These are phyloP conservation scores for Ophioninae sp. DNA, from an alignment of 2,888 invertebrate species.

Conservation along the genomic window DNA sequence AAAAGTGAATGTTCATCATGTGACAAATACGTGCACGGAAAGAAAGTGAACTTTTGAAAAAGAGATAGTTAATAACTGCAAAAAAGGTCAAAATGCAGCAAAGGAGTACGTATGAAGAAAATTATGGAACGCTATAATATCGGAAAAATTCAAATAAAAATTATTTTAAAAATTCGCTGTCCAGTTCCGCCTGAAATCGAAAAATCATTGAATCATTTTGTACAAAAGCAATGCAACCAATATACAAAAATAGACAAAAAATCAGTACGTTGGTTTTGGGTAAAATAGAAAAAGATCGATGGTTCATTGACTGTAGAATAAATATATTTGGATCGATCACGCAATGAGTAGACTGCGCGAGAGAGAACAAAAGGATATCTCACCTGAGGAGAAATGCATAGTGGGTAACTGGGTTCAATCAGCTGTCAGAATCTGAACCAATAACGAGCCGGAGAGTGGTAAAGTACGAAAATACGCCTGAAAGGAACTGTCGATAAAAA, in stretches of 20 bases:
- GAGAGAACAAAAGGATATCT: neutral
- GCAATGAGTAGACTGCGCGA: neutral
- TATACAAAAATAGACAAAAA: too few species aligned
- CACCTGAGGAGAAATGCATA: neutral
- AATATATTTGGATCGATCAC: neutral
- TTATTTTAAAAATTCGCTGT: neutral
- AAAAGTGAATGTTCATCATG: too few species aligned
- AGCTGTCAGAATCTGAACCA: neutral
- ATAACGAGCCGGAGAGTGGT: constrained; percentile 35
- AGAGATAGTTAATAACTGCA: too few species aligned
- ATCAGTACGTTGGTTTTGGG: too few species aligned
- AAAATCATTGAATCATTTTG: too few species aligned
- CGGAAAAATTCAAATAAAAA: neutral
- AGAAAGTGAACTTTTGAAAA: too few species aligned
- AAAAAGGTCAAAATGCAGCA: too few species aligned
- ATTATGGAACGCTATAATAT: too few species aligned
- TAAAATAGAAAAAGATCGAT: neutral
- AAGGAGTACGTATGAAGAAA: too few species aligned
- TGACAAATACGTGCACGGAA: too few species aligned
- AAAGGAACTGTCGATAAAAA: constrained; percentile 40
- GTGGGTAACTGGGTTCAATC: neutral
- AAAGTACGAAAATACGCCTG: constrained; percentile 44
- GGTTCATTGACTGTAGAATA: neutral
- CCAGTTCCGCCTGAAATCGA: too few species aligned
- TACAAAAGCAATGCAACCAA: too few species aligned